Base-by-base conservation (phyloP, 2,888 invertebrate genomes). In the Rhamnusium bicolor region DNA sequence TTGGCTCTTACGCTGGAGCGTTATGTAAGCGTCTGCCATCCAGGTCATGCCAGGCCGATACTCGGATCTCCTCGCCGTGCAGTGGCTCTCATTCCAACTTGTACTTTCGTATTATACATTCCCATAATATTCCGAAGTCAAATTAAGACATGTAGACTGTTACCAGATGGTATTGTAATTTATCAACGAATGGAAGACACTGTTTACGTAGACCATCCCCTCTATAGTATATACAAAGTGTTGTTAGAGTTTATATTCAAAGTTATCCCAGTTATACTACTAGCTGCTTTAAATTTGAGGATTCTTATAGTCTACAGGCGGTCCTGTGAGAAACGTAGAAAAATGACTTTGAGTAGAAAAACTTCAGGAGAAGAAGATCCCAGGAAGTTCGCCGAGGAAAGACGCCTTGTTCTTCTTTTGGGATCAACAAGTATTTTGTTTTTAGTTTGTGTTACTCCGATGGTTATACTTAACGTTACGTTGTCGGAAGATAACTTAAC, bases 21-120 rank as follows among this genome's bases (percentile, higher is more conserved):
- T 51, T 94, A 93, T 87, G 91, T 94, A 32, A 93, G 94, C 73
- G 93, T 94, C 5, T 94, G 94, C 81, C 93, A 92, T 87, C 94
- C 94, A 2, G 92, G 93, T 3, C 91, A 92, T 79, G 90, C 92
- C 14, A 89, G 93, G 56, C 92, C 93, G 3, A 90, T 93, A 56
- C 76, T 86, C 58, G 85, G 93, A 46, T 90, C 92, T 3, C 92
- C 92, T 14, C 90, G 92, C 81, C 90, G 92, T 21, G 91, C 92
- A 4, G 93, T 94, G 56, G 89, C 90, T 58, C 88, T 93, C 69
- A 92, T 93, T 75, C 92, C 93, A 12, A 82, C 93, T 71, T 87
- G 90, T 40, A 94, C 94, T 3, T 91, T 93, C 82, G 84, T 92
- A 71, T 88, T 93, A 77, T 94, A 94, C 86, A 88, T 93, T 79